Percentiles rank a stretch among this genome's conserved stretches.
phyloP scores from a whole-genome alignment of 2,888 invertebrate species.

The Drymonia ruficornis region DNA sequence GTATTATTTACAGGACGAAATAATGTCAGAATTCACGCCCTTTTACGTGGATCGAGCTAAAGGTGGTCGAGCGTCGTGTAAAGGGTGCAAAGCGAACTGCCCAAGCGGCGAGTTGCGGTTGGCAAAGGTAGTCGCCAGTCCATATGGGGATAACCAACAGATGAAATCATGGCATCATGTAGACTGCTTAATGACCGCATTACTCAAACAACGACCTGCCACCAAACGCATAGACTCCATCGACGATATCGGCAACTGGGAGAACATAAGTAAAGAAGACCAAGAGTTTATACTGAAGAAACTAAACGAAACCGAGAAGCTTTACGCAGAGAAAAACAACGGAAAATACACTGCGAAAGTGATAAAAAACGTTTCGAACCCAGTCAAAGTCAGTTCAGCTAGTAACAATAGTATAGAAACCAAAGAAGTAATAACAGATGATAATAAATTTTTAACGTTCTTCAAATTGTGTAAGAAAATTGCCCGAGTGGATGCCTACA shows the following conservation, averaged over 20 bases:
- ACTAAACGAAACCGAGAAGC: slow-evolving; percentile 86
- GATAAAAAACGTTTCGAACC: slow-evolving; percentile 60
- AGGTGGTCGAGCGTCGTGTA: slow-evolving; percentile 92
- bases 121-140: slow-evolving; percentile 91
- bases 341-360: slow-evolving; percentile 74
- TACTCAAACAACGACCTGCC: slow-evolving; percentile 90
- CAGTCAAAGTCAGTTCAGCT: slow-evolving; percentile 17
- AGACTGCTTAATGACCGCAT: slow-evolving; percentile 91
- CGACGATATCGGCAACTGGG: slow-evolving; percentile 92
- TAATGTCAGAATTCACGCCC: slow-evolving; percentile 56
- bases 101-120: slow-evolving; percentile 89
- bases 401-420: slow-evolving; percentile 24
- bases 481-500: slow-evolving; percentile 90
- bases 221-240: slow-evolving; percentile 92
- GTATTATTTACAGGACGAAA: background rate
- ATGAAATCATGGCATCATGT: slow-evolving; percentile 95
- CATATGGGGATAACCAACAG: slow-evolving; percentile 88
- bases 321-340: slow-evolving; percentile 79
- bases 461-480: slow-evolving; percentile 91
- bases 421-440: slow-evolving; percentile 66
- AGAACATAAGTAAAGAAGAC: slow-evolving; percentile 87
- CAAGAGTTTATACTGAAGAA: slow-evolving; percentile 86
- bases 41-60: slow-evolving; percentile 92
- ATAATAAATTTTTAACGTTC: slow-evolving; percentile 91
- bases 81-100: slow-evolving; percentile 93